phyloP scores from a whole-genome alignment of 2,113 vertebrate species.

The Halcyon malimbica region DNA sequence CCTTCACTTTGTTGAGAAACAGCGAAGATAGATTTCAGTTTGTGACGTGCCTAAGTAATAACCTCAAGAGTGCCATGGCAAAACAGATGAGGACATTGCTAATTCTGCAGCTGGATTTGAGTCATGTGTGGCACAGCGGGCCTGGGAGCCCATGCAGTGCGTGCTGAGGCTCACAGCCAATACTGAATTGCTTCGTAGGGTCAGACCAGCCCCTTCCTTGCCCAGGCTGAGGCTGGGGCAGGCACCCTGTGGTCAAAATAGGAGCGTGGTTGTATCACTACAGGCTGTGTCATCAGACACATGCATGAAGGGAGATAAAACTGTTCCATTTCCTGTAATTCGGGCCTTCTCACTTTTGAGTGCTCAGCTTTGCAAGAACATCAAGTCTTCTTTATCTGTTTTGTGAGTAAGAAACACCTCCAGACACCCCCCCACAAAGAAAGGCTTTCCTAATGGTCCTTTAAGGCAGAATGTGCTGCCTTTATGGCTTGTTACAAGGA shows the following conservation, averaged over 20 bases:
- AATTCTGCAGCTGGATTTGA: background rate
- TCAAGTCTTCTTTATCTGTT: background rate
- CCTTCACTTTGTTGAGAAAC: background rate
- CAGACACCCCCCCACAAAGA: background rate
- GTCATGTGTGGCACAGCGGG: background rate
- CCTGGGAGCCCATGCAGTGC: background rate
- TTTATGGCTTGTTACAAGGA: slow-evolving; percentile 7
- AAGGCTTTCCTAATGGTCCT: slow-evolving; percentile 6
- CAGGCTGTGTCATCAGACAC: background rate
- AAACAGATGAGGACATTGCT: background rate
- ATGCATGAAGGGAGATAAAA: background rate
- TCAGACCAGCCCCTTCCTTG: background rate
- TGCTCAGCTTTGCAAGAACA: background rate
- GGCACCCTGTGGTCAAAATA: background rate
- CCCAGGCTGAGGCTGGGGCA: fast-evolving
- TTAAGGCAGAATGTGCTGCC: fast-evolving
- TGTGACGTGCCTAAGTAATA: background rate
- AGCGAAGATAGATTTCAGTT: background rate
- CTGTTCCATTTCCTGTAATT: background rate
- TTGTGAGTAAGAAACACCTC: background rate
- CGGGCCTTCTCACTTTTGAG: background rate
- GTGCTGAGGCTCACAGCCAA: fast-evolving
- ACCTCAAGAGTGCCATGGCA: background rate
- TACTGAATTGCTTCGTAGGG: background rate
- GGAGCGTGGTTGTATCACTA: background rate